A percentile compares a stretch with the other conserved stretches of the same genome.
phyloP scores from a whole-genome alignment of 1,140 invertebrate genomes.

The Physella acuta region DNA sequence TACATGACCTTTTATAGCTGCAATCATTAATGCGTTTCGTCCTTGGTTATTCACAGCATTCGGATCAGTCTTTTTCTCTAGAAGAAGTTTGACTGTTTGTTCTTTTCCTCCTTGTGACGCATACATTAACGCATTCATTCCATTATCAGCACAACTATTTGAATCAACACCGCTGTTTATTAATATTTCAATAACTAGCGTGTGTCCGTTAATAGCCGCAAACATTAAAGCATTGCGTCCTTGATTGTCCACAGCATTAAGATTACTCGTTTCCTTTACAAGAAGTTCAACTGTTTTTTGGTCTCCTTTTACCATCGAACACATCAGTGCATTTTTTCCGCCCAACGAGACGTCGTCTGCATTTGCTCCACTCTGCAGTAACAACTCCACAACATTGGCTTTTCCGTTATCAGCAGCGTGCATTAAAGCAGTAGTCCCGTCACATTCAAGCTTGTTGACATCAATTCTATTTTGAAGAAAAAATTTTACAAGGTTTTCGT shows the following conservation, averaged over 20 bases:
- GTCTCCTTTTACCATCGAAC: not conserved
- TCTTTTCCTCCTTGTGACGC: not conserved
- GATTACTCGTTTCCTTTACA: not conserved
- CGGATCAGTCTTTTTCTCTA: too few species aligned
- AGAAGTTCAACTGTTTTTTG: not conserved
- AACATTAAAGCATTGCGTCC: not conserved
- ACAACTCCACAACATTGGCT: not conserved
- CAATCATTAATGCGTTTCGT: not conserved
- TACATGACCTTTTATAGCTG: too few species aligned
- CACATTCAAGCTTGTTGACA: not conserved
- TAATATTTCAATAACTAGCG: too few species aligned
- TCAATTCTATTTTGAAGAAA: not conserved
- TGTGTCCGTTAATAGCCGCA: not conserved
- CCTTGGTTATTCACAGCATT: not conserved
- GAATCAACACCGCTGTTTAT: too few species aligned
- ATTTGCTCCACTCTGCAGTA: not conserved
- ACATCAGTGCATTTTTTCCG: not conserved
- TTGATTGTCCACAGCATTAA: not conserved
- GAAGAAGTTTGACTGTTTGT: too few species aligned
- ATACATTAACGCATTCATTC: not conserved
- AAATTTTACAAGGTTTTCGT: not conserved
- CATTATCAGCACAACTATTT: too few species aligned
- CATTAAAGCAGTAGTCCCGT: not conserved
- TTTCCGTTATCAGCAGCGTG: not conserved
- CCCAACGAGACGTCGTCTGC: not conserved